A percentile compares a stretch with the other conserved stretches of the same genome.
Evolutionary conservation across 2,113 vertebrate genomes (phyloP).

Genomic region (Brachionichthys hirsutus): DNA sequence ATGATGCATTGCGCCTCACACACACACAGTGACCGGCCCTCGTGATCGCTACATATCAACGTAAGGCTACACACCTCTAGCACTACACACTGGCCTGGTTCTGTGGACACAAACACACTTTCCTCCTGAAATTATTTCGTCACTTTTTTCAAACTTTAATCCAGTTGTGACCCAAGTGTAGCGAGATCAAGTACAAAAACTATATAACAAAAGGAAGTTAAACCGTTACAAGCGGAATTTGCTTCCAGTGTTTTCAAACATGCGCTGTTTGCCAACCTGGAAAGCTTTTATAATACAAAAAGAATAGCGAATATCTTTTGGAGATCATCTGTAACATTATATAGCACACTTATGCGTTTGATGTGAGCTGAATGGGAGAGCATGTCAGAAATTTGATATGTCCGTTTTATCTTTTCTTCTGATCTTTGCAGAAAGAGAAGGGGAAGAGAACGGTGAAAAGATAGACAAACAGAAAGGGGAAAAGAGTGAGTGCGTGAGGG

Average conservation of each 20-base stretch:
- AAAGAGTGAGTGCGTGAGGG: slow-evolving; percentile 28
- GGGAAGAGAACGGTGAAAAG: slow-evolving; percentile 9
- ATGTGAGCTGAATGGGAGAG: slow-evolving; percentile 50
- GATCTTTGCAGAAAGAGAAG: slow-evolving; percentile 45
- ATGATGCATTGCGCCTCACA: too few species aligned
- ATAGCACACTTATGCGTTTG: slow-evolving; percentile 38
- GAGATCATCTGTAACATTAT: slow-evolving; percentile 42
- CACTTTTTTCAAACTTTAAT: slow-evolving; percentile 21
- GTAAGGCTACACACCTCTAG: too few species aligned
- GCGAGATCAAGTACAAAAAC: slow-evolving; percentile 14
- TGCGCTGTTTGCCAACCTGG: slow-evolving; percentile 16
- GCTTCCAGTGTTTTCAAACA: neutral
- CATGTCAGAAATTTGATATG: slow-evolving; percentile 43
- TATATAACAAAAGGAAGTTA: slow-evolving; percentile 7
- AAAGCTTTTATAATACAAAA: slow-evolving; percentile 33
- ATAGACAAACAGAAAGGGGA: slow-evolving; percentile 23
- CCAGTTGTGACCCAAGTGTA: slow-evolving; percentile 4
- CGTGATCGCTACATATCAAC: too few species aligned
- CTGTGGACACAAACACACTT: slow-evolving; percentile 36
- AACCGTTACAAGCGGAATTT: slow-evolving; percentile 13
- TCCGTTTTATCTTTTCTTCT: slow-evolving; percentile 55
- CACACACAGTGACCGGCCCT: too few species aligned
- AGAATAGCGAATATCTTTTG: slow-evolving; percentile 28
- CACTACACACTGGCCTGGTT: neutral
- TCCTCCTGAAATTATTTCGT: slow-evolving; percentile 59